Evolutionary conservation across 1,140 invertebrate genomes (phyloP), one percentile per base, ranked within the genome.

Genomic region (Anoplolepis gracilipes): DNA sequence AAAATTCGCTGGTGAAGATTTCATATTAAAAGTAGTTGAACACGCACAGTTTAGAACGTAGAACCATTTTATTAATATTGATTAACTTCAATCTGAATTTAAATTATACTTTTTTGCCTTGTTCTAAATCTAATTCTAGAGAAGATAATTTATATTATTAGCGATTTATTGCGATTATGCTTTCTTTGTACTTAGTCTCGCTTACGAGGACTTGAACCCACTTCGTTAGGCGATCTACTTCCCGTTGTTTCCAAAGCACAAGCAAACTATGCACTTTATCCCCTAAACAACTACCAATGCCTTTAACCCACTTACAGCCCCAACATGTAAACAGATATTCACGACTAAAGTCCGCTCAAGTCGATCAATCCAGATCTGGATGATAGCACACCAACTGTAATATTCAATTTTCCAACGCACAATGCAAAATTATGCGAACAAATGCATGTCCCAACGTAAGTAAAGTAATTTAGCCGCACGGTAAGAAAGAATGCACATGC

Each of bases 271-370:
- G 78, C 88, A 61, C 89, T 90, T 90, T 79, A 86, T 82, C 88
- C 86, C 67, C 84, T 76, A 81, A 88, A 88, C 86, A 90, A 88
- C 85, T 75, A 57, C 57, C 75, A 72, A 78, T 90, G 82, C 88
- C 84, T 90, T 88, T 90, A 90, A 90, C 88, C 88, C 88, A 90
- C 88, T 90, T 90, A 90, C 75, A 78, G 85, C 89, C 88, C 89
- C 70, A 90, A 87, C 64, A 73, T 84, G 84, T 87, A 79, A 75
- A 90, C 78, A 76, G 73, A 64, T 87, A 89, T 90, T 90, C 88
- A 89, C 84, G 78, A 72, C 72, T 87, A 84, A 89, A 88, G 87
- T 86, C 84, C 49, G 16, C 42, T 30, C 28, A 42, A 70, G 53
- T 76, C 30, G 73, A 84, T 86, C 88, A 86, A 77, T 77, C 75